Base-by-base conservation (phyloP, 2,797 vertebrate genomes). In the Simalia tracyae region DNA sequence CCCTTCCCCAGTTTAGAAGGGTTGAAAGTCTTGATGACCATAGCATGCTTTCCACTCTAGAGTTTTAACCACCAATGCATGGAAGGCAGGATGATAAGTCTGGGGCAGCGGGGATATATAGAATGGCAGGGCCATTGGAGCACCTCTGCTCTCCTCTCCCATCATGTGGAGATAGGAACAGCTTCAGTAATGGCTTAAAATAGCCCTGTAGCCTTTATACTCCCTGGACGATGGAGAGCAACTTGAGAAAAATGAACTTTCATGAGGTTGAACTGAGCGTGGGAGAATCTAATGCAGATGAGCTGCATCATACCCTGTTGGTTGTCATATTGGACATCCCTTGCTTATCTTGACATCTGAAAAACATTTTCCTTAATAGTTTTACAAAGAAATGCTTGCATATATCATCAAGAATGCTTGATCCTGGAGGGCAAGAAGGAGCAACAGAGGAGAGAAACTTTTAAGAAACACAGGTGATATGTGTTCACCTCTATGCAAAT, bases 221-320 rank as follows among this genome's bases (percentile, higher is more conserved):
- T 15, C n/a, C 22, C 54, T 57, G n/a, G 72, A 90, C 9, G 36
- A 24, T 26, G 59, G 36, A 28, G 46, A 10, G 57, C 56, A 90
- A 90, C 89, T n/a, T 17, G 36, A 90, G 57, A 11, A 46, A 90
- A 36, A 26, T 90, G 57, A 90, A 90, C 26, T 64, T 90, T 85
- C 11, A 10, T 9, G 12, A 46, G 42, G 81, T 64, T 84, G 76
- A 6, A 15, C 26, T 26, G 81, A 84, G 76, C 1, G 4, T 64
- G 28, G 56, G 59, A 54, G 66, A 60, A 46, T 60, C 31, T 84
- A 76, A 42, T 28, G 56, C 42, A n/a, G 56, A 90, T n/a, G 31
- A 64, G 1, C 31, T 1, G 8, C 19, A 84, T 22, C 17, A 3
- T 60, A 64, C 10, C 6, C 46, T 24, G 22, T 24, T 85, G 54